Conservation (phyloP, 2,797 vertebrate species). For the Telmatherina bonti region DNA sequence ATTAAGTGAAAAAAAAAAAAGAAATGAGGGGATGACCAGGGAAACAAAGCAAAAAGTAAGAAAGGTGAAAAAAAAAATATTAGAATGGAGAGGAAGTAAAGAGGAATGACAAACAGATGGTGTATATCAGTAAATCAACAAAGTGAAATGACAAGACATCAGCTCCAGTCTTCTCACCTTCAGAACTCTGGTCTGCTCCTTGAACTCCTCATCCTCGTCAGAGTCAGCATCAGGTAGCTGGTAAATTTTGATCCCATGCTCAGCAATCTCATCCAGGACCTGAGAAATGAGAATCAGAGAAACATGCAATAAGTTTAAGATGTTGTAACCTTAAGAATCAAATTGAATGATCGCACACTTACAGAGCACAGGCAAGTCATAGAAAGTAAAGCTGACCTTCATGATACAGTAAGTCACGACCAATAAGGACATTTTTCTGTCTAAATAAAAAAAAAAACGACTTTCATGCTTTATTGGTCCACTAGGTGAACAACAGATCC, state of each 20-base stretch:
- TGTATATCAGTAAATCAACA: background rate
- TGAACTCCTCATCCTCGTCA: slow-evolving; percentile 92
- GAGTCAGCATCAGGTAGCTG: slow-evolving; percentile 95
- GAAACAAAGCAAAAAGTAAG: slow-evolving; percentile 4
- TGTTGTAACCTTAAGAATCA: slow-evolving; percentile 8
- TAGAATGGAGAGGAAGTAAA: slow-evolving; percentile 5
- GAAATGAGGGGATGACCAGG: slow-evolving; percentile 1
- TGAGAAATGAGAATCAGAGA: slow-evolving; percentile 50
- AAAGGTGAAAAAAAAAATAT: slow-evolving; percentile 21
- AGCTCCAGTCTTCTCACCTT: slow-evolving; percentile 79
- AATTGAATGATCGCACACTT: too few species aligned
- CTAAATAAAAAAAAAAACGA: background rate
- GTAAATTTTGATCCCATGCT: slow-evolving; percentile 92
- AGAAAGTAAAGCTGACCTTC: background rate
- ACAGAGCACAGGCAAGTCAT: background rate
- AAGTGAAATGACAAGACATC: slow-evolving; percentile 10
- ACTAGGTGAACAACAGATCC: background rate
- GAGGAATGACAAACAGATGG: slow-evolving; percentile 10
- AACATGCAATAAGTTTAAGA: slow-evolving; percentile 14
- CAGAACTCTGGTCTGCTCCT: slow-evolving; percentile 90
- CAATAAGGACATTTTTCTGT: background rate
- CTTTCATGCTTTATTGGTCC: background rate
- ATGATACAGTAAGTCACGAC: background rate
- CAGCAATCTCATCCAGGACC: slow-evolving; percentile 93
- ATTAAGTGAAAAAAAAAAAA: slow-evolving; percentile 28